These are phyloP conservation scores for Pampusana beccarii DNA, from an alignment of 2,113 vertebrate genomes.

Conservation along the genomic window DNA sequence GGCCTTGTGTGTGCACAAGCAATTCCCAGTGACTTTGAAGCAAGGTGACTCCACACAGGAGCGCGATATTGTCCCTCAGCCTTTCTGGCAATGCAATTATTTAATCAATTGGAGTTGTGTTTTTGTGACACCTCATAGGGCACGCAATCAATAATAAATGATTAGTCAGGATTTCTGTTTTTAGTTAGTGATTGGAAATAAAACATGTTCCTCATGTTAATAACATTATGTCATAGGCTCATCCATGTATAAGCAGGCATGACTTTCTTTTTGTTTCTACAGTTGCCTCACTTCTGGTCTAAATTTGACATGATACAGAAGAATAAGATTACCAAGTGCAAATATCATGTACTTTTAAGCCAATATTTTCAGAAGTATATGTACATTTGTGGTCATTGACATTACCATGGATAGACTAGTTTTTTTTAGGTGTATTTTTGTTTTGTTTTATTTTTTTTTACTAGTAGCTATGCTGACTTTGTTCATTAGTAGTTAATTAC, in stretches of 20 bases:
- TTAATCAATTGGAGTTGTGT: slow-evolving; percentile 38
- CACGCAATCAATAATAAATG: slow-evolving; percentile 29
- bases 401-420: neutral
- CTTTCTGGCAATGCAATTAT: slow-evolving; percentile 43
- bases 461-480: neutral
- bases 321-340: neutral
- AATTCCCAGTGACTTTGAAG: slow-evolving; percentile 27
- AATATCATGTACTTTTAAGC: neutral
- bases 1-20: neutral
- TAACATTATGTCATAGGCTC: neutral
- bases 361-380: neutral
- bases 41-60: slow-evolving; percentile 35
- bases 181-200: neutral
- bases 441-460: neutral
- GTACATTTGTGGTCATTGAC: neutral
- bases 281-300: neutral
- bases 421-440: neutral
- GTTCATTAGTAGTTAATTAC: neutral
- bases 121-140: neutral
- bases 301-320: neutral
- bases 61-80: neutral
- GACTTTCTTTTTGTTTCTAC: neutral
- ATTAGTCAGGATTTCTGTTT: neutral
- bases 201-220: neutral
- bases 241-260: neutral